These are phyloP conservation scores for Anseranas semipalmata DNA, from an alignment of 2,113 vertebrate genomes.

Conservation along the genomic window DNA sequence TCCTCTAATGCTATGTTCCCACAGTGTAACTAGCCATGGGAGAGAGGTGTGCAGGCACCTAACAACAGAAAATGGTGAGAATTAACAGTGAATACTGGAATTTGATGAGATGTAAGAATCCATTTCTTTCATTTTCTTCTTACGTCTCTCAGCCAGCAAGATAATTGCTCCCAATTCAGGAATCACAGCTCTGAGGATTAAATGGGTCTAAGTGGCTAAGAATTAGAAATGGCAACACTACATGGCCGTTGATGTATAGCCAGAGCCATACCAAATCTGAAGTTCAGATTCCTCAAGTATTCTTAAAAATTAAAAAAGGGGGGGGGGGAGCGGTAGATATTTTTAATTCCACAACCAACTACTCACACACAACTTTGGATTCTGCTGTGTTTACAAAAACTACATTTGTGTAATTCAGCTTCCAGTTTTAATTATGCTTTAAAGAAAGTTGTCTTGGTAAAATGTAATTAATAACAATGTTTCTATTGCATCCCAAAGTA, in stretches of 20 bases:
- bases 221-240: neutral
- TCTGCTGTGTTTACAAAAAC: neutral
- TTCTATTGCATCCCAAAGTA: neutral
- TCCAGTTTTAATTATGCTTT: neutral
- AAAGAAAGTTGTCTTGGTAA: neutral
- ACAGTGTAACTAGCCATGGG: neutral
- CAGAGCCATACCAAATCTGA: neutral
- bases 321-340: too few species aligned
- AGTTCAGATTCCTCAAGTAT: neutral
- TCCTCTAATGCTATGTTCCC: neutral
- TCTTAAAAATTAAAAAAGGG: too few species aligned
- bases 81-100: neutral
- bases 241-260: neutral
- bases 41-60: neutral
- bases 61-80: neutral
- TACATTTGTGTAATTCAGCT: neutral
- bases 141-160: neutral
- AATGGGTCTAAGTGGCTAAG: neutral
- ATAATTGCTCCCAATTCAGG: neutral
- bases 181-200: neutral
- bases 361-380: neutral
- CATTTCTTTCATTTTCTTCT: neutral
- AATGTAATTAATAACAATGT: neutral
- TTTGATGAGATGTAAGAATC: neutral
- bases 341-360: neutral